These are phyloP conservation scores for Phlogophora meticulosa DNA, from an alignment of 2,888 invertebrate species.

Conservation along the genomic window DNA sequence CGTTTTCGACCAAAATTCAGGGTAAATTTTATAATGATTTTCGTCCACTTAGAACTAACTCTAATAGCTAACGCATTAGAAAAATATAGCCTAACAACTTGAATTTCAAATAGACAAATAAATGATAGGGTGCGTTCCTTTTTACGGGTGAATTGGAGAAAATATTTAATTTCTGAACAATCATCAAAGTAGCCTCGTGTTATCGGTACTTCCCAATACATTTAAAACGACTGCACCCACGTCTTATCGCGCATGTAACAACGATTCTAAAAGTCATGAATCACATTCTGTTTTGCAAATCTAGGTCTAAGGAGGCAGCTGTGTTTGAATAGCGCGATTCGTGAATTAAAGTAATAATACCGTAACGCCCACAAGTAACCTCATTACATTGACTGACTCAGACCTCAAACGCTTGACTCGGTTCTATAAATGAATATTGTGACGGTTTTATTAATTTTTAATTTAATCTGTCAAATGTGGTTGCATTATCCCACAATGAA, in stretches of 20 bases:
- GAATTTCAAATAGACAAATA: no score
- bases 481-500: background rate
- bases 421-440: background rate
- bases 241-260: conserved; percentile 30
- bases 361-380: conserved; percentile 18
- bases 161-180: no score
- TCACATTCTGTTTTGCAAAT: conserved; percentile 41
- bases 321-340: conserved; percentile 39
- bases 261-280: conserved; percentile 33
- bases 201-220: no score
- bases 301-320: conserved; percentile 49
- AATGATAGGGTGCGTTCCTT: no score
- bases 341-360: conserved; percentile 20
- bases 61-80: no score
- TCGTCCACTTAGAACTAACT: no score
- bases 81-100: no score
- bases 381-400: background rate
- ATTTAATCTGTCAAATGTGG: background rate
- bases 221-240: conserved; percentile 9
- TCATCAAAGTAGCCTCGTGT: no score
- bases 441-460: no score
- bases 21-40: no score
- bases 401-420: background rate
- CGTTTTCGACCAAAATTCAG: no score
- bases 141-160: no score